These are phyloP conservation scores for Anoplophora glabripennis DNA, from an alignment of 1,140 invertebrate species.

Conservation along the genomic window DNA sequence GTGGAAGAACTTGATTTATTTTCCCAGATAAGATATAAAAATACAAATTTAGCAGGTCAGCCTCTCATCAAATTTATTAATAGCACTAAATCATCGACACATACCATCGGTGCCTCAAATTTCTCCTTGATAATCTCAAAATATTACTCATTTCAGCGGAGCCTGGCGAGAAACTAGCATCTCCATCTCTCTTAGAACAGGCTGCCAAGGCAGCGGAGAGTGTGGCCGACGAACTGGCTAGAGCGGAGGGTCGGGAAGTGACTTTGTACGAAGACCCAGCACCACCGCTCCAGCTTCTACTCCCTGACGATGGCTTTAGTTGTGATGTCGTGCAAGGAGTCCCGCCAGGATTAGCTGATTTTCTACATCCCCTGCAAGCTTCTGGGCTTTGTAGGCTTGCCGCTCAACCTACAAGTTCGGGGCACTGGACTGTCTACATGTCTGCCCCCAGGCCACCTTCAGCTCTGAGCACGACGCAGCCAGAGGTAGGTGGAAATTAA, in stretches of 20 bases:
- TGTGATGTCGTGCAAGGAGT: conserved; percentile 88
- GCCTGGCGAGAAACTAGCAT: conserved; percentile 50
- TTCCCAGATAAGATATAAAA: no score
- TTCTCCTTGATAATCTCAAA: not conserved
- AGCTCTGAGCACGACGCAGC: conserved; percentile 45
- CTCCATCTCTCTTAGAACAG: conserved; percentile 59
- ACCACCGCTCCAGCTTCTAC: conserved; percentile 82
- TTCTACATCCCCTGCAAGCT: conserved; percentile 82
- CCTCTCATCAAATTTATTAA: no score
- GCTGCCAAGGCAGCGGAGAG: conserved; percentile 80
- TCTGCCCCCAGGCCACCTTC: conserved; percentile 56
- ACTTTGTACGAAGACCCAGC: conserved; percentile 74
- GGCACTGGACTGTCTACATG: conserved; percentile 95
- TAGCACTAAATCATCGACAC: not conserved
- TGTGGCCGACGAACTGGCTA: conserved; percentile 87
- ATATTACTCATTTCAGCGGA: conserved; percentile 36
- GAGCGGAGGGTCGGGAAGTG: conserved; percentile 81
- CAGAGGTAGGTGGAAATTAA: conserved; percentile 37
- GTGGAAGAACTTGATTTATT: no score
- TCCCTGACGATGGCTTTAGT: conserved; percentile 97
- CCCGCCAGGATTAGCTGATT: conserved; percentile 89
- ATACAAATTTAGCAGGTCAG: no score
- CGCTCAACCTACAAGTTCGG: conserved; percentile 84
- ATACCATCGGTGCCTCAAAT: not conserved
- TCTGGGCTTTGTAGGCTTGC: conserved; percentile 85